Base-by-base conservation (phyloP, 2,797 vertebrate species). In the Pseudotriccus pelzelni region DNA sequence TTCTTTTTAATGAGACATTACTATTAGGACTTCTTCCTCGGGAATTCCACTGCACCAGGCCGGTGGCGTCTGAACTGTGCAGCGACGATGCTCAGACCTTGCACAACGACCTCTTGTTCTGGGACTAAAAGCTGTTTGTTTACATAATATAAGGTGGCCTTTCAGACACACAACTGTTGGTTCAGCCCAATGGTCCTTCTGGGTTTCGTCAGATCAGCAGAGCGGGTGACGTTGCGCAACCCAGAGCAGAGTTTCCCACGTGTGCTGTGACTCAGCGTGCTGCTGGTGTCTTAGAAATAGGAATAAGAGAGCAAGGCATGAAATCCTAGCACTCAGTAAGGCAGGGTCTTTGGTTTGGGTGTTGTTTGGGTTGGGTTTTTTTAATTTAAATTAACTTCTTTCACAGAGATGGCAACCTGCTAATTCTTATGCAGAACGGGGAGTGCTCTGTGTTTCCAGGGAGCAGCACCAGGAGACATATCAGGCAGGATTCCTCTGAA, bases 111-210 rank as follows among this genome's bases (percentile, higher is more conserved):
- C 84, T 90, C 91, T 91, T 94, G 79, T 93, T 93, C 84, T 86
- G 69, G 47, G 69, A 86, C 79, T 92, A 43, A 96, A 94, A 92
- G 79, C 91, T 88, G n/a, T 28, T 91, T 96, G 92, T 94, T 96
- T 96, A 91, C 84, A 70, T 49, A 66, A 43, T 7, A 50, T 77
- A 86, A 84, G 84, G 50, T 74, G 84, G 66, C 69, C 91, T 93
- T 96, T 94, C 67, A 89, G 60, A 79, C 88, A 32, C 12, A 73
- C 60, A 84, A 83, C 0, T 22, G 80, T 62, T 36, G 58, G 56
- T 72, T 91, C 76, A 59, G 79, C 78, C 62, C 81, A 59, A 27
- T 58, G 84, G 30, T 44, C 66, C 55, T 96, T 52, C 25, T 87
- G 76, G 44, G n/a, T 93, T 96, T 84, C 28, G 1, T 73, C 89